Evolutionary conservation across 2,113 vertebrate genomes (phyloP).

Genomic region (Lampris incognitus): DNA sequence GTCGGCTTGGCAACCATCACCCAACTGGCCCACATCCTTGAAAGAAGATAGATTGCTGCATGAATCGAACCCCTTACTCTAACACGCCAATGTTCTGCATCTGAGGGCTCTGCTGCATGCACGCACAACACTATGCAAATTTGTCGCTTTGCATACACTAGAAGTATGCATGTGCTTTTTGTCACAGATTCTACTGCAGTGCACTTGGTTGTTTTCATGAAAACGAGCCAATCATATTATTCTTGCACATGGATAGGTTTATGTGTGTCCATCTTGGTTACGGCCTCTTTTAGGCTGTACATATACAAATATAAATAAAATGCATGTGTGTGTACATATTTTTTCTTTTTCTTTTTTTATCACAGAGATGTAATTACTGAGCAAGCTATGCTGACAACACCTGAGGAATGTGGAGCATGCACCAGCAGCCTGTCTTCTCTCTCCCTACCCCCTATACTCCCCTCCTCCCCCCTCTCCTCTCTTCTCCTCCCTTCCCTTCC

Average conservation of each 20-base stretch:
- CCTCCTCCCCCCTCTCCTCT: slow-evolving; percentile 28
- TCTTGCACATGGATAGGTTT: too few species aligned
- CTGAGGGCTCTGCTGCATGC: slow-evolving; percentile 36
- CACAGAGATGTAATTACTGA: slow-evolving; percentile 72
- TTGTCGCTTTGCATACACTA: not conserved
- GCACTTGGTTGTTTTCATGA: not conserved
- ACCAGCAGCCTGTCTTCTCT: slow-evolving; percentile 61
- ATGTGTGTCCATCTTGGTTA: too few species aligned
- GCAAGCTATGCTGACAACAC: slow-evolving; percentile 78
- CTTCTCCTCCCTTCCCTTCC: slow-evolving; percentile 27
- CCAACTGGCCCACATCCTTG: slow-evolving; percentile 36
- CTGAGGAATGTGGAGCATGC: slow-evolving; percentile 82
- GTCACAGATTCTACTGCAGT: not conserved
- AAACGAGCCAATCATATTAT: slow-evolving; percentile 1
- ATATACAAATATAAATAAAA: too few species aligned
- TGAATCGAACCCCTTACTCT: slow-evolving; percentile 60
- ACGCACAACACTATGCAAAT: slow-evolving; percentile 6
- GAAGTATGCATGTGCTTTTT: slow-evolving; percentile 8
- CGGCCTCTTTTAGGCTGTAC: too few species aligned
- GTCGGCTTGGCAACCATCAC: slow-evolving; percentile 41
- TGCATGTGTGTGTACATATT: not conserved
- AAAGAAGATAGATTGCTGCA: slow-evolving; percentile 60
- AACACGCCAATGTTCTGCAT: slow-evolving; percentile 46
- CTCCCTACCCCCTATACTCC: slow-evolving; percentile 26
- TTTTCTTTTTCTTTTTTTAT: slow-evolving; percentile 54